Evolutionary conservation across 2,888 invertebrate genomes (phyloP), one percentile per base, ranked within the genome.

Genomic region (Cryptocephalus primarius): DNA sequence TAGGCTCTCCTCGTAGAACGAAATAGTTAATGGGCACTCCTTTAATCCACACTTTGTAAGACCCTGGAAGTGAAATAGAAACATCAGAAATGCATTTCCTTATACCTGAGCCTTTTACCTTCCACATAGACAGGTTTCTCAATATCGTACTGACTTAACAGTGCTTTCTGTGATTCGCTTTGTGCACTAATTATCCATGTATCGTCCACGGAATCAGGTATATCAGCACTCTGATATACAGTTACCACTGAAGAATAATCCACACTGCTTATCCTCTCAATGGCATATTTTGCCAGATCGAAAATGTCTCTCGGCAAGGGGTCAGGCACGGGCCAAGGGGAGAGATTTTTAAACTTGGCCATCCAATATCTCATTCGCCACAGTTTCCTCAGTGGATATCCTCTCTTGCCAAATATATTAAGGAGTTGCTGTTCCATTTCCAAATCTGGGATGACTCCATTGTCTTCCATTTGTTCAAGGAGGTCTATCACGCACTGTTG

Each of bases 141-240:
- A 56, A 65, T 48, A 55, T 80, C 63, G 70, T 85, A 88, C 45
- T 79, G 74, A 0, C 71, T 67, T 10, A 95, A 64, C 8, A 96
- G 70, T 40, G 79, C 68, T 56, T 77, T 75, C 64, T 96, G 96
- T 1, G 72, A 72, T 8, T 78, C 77, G 68, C 90, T 88, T 67
- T 91, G 91, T 0, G 85, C 88, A 64, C 88, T 90, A 0, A 92
- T 85, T 54, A 96, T 82, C 90, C 94, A 96, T 0, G 94, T 95
- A 58, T 90, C 80, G 61, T 94, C 93, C 38, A 85, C 62, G 0
- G 88, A 78, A 58, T 86, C 85, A 56, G 80, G 75, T 45, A 91
- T 74, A 56, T 85, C 81, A 60, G 75, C 71, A 55, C 85, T 79
- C 38, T 60, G 55, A 45, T 62, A 62, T 78, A 85, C 68, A 38